Evolutionary conservation across 2,797 vertebrate species (phyloP), one percentile per base, ranked within the genome.

Genomic region (Chanos chanos): DNA sequence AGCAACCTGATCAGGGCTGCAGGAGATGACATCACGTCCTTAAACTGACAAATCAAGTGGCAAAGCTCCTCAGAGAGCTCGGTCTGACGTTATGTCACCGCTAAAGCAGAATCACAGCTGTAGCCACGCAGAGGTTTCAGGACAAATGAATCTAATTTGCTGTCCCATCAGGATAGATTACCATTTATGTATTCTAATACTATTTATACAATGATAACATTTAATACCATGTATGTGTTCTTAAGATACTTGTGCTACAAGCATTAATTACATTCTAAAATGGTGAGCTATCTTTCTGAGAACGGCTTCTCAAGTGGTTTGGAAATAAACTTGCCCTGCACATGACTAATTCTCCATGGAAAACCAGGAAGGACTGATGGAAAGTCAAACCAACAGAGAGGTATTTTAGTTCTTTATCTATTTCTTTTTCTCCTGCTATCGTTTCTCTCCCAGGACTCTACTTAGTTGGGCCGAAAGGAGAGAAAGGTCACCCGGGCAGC

Each of bases 391-490:
- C n/a, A n/a, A n/a, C n/a, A n/a, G n/a, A n/a, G n/a, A n/a, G n/a
- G n/a, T n/a, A n/a, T n/a, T n/a, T n/a, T n/a, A 63, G 58, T 36
- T 39, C 36, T 39, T n/a, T 39, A 56, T 60, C 22, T 13, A 21
- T 27, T 61, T 37, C n/a, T 3, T 21, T 53, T 24, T 25, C 7
- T 54, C 13, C 6, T 31, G 27, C 47, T 12, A 50, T 33, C 61
- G 10, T 9, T 12, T 2, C 15, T 19, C 31, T 77, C 82, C 57
- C 64, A 98, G 96, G 93, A 56, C 86, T 94, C 55, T 88, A 93
- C 36, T 75, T 90, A 81, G 85, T 91, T 79, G 96, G 93, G 85
- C 81, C 90, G 82, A 98, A 99, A 79, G 96, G 96, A 34, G 91
- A 94, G 30, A 89, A 91, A 78, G 96, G 96, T 66, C 81, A 89